Conservation (phyloP, 2,113 vertebrate genomes). For the Anseranas semipalmata region DNA sequence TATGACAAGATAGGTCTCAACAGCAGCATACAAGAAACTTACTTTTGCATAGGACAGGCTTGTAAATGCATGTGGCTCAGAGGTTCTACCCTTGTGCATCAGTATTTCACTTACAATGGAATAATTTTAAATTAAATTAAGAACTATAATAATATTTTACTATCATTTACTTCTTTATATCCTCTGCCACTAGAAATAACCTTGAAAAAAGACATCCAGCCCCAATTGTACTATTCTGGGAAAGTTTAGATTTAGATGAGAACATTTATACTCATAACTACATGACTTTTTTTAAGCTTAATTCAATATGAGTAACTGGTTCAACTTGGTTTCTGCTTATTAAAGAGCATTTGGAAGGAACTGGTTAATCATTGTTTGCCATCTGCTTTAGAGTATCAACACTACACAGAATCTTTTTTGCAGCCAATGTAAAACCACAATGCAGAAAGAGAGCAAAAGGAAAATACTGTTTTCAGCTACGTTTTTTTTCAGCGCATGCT, state of each 20-base stretch:
- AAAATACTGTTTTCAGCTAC: constrained; percentile 1
- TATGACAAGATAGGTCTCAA: not conserved
- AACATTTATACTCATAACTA: not conserved
- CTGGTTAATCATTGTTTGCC: constrained; percentile 53
- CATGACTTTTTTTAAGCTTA: not conserved
- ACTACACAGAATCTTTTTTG: not conserved
- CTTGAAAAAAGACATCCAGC: not conserved
- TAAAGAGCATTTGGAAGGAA: constrained; percentile 32
- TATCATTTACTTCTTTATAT: constrained; percentile 1
- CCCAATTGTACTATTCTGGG: not conserved
- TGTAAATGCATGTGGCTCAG: not conserved
- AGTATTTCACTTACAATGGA: constrained; percentile 29
- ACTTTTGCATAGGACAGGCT: not conserved
- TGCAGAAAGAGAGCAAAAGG: not conserved
- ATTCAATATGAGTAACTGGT: constrained; percentile 14
- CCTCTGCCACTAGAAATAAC: constrained; percentile 33
- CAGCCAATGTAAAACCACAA: constrained; percentile 8
- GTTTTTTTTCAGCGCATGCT: not conserved
- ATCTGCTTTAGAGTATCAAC: constrained; percentile 22
- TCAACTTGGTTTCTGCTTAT: constrained; percentile 14
- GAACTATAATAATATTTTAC: not conserved
- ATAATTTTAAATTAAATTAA: constrained; percentile 28
- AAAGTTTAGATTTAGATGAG: constrained; percentile 7
- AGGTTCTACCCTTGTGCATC: not conserved
- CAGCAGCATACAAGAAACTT: not conserved